Evolutionary conservation across 1,140 invertebrate genomes (phyloP).

Genomic region (Plectrocnemia conspersa): DNA sequence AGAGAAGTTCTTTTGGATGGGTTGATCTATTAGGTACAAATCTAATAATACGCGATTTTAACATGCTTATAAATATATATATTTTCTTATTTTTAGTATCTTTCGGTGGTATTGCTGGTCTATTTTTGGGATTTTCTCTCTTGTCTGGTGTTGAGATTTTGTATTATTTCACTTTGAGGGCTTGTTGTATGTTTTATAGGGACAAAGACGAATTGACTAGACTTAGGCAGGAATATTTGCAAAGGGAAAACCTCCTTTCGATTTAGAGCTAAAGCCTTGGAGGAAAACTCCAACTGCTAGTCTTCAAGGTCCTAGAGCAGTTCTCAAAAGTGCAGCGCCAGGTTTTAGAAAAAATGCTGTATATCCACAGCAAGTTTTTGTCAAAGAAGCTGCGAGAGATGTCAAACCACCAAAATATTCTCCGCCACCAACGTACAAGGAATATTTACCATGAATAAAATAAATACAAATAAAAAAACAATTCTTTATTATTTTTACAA

Average conservation of each 20-base stretch:
- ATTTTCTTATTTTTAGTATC: slow-evolving; percentile 51
- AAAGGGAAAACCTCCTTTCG: slow-evolving; percentile 41
- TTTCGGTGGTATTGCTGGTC: slow-evolving; percentile 68
- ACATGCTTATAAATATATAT: no score
- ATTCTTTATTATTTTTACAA: slow-evolving; percentile 1
- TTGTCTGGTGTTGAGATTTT: slow-evolving; percentile 67
- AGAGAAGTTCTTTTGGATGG: slow-evolving; percentile 73
- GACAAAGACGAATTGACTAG: slow-evolving; percentile 40
- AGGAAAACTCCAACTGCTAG: slow-evolving; percentile 16
- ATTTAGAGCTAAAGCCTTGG: slow-evolving; percentile 43
- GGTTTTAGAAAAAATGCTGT: background rate
- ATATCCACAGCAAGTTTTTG: slow-evolving; percentile 7
- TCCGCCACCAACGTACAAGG: slow-evolving; percentile 28
- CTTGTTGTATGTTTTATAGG: slow-evolving; percentile 58
- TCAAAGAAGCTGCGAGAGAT: slow-evolving; percentile 16
- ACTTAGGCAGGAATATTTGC: slow-evolving; percentile 39
- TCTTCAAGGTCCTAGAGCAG: slow-evolving; percentile 17
- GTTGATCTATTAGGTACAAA: slow-evolving; percentile 62
- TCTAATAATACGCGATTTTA: background rate
- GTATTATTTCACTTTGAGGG: slow-evolving; percentile 67
- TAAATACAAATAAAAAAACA: slow-evolving; percentile 4
- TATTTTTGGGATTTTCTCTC: slow-evolving; percentile 70
- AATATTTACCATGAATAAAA: slow-evolving; percentile 27
- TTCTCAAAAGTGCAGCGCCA: slow-evolving; percentile 6
- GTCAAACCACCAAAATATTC: slow-evolving; percentile 26